These are phyloP conservation scores for Rhagoletis zephyria DNA, from an alignment of 1,140 invertebrate genomes.

Conservation along the genomic window DNA sequence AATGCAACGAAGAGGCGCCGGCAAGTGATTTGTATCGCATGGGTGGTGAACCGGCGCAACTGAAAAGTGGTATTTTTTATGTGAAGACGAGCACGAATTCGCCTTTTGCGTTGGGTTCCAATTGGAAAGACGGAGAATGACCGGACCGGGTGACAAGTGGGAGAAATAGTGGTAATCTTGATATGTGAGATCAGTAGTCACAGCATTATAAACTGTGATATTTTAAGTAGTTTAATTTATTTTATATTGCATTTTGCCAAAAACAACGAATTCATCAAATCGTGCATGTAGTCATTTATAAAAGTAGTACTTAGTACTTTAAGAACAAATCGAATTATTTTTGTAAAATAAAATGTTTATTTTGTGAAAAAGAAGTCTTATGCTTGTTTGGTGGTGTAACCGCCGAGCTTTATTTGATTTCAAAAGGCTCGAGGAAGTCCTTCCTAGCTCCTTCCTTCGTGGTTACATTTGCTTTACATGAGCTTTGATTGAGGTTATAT, in stretches of 20 bases:
- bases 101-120: slow-evolving; percentile 72
- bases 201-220: neutral
- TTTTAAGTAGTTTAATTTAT: neutral
- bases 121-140: neutral
- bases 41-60: slow-evolving; percentile 73
- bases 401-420: no score
- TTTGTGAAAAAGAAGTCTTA: no score
- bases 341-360: no score
- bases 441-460: no score
- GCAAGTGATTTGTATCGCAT: slow-evolving; percentile 72
- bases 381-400: no score
- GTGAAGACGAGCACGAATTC: slow-evolving; percentile 73
- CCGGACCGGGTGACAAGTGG: neutral
- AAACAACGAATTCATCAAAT: no score
- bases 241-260: neutral
- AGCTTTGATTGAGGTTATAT: no score
- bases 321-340: no score
- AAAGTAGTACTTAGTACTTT: no score
- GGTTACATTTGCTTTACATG: no score
- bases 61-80: slow-evolving; percentile 74
- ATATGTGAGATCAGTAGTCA: neutral
- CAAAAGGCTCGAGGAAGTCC: no score
- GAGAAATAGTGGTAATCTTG: neutral
- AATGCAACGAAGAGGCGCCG: slow-evolving; percentile 67
- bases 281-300: no score